A percentile compares a stretch with the other conserved stretches of the same genome.
phyloP scores from a whole-genome alignment of 2,113 vertebrate species.

The Pavo muticus region DNA sequence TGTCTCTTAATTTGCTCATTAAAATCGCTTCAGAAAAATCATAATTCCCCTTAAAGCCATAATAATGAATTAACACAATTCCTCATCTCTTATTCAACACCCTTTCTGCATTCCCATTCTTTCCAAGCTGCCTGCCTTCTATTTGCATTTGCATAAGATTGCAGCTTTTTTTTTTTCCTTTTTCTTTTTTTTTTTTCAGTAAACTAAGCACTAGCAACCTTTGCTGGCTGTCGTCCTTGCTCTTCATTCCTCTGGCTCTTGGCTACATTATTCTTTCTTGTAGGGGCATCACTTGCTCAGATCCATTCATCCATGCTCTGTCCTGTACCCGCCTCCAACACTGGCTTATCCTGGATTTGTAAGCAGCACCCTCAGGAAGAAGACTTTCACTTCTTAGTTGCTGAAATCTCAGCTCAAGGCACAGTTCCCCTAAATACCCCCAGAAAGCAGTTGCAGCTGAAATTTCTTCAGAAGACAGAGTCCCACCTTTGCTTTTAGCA shows the following conservation, averaged over 20 bases:
- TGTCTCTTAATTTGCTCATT: background rate
- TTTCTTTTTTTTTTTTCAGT: background rate
- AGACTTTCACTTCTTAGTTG: background rate
- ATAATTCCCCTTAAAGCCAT: background rate
- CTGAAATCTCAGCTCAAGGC: background rate
- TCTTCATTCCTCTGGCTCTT: background rate
- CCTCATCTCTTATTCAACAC: background rate
- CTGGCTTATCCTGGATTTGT: background rate
- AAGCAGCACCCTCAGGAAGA: background rate
- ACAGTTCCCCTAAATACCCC: background rate
- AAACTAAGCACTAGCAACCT: background rate
- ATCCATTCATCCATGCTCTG: background rate
- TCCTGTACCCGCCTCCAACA: background rate
- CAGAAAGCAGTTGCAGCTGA: background rate
- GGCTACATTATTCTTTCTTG: background rate
- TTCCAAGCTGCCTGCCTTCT: background rate
- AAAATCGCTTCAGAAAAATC: background rate
- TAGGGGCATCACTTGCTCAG: background rate
- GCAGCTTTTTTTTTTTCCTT: too few relatives aligned
- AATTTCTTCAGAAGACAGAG: background rate
- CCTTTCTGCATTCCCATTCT: background rate
- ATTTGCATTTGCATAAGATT: too few relatives aligned
- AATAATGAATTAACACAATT: constrained; percentile 19
- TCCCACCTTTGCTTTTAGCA: background rate
- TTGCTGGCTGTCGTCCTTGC: background rate